Base-by-base conservation (phyloP, 2,797 vertebrate species). In the Muscicapa comitata region DNA sequence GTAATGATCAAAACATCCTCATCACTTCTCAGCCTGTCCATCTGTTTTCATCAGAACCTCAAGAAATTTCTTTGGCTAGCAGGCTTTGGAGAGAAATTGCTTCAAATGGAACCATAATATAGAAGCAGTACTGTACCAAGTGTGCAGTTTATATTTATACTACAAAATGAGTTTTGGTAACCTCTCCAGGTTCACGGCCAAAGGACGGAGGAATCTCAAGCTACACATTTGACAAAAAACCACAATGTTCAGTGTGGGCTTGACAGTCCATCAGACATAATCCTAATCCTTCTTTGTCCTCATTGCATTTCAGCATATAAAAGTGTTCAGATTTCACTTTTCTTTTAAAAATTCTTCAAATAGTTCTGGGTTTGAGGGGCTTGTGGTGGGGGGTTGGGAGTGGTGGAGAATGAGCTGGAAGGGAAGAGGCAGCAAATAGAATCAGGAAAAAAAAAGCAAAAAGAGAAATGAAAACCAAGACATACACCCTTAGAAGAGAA, bases 21-120 rank as follows among this genome's bases (percentile, higher is more conserved):
- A 51, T 85, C 80, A 20, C 47, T 95, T 94, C 72, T 87, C 9
- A 26, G 75, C 67, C 90, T 86, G 53, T 95, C 79, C 29, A 7
- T 78, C 77, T 94, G 40, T 94, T 95, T 94, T 84, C 95, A 98
- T 98, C 97, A 98, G 97, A 98, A 98, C 95, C 97, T 98, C 93
- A 96, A 95, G 92, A 96, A 96, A 98, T 98, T 99, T 99, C 99
- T 99, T 99, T 99, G 99, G 99, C 99, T 99, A 99, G 98, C 98
- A 98, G 98, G 98, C 98, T 99, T 99, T 98, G 98, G 98, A 99
- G 98, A 98, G 97, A 98, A 98, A 97, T 98, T 98, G 98, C 97
- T 98, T 98, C 97, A 96, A 98, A 98, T 96, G 97, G 98, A 98
- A 98, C 97, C 78, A 82, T 93, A 98, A 98, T 97, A 98, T 80